These are phyloP conservation scores for Aphelinus certus DNA, from an alignment of 1,140 invertebrate genomes.

Conservation along the genomic window DNA sequence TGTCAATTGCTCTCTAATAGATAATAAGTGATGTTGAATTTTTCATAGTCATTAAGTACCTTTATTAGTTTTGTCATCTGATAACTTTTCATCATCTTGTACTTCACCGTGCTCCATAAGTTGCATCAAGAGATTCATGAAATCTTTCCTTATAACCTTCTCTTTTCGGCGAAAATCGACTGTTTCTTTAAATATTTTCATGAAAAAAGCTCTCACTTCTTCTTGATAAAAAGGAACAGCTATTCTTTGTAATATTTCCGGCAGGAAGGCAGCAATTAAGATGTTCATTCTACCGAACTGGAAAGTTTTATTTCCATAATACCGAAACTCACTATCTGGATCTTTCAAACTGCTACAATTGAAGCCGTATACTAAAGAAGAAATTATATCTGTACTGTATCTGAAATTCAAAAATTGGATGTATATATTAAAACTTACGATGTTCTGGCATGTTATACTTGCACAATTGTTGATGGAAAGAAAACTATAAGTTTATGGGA, in stretches of 20 bases:
- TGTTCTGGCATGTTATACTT: not conserved
- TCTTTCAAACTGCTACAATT: conserved; percentile 18
- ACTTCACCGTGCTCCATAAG: conserved; percentile 48
- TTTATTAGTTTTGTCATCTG: conserved; percentile 54
- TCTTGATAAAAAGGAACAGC: conserved; percentile 26
- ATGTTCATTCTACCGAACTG: conserved; percentile 10
- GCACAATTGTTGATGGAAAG: no score
- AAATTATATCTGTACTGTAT: conserved; percentile 23
- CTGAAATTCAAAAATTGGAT: conserved; percentile 5
- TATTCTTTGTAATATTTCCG: conserved; percentile 36
- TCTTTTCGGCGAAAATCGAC: conserved; percentile 61
- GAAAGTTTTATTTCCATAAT: conserved; percentile 36
- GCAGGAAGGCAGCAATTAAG: conserved; percentile 21
- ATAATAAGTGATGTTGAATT: no score
- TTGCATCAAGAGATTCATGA: conserved; percentile 52
- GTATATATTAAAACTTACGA: not conserved
- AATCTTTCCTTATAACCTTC: conserved; percentile 61
- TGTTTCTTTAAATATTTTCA: conserved; percentile 64
- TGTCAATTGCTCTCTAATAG: no score
- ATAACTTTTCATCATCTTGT: conserved; percentile 43
- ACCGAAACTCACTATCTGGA: conserved; percentile 33
- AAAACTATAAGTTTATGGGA: not conserved
- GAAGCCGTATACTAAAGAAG: conserved; percentile 7
- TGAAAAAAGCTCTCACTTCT: conserved; percentile 60
- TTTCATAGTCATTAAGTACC: conserved; percentile 15